These are phyloP conservation scores for Cinara cedri DNA, from an alignment of 2,888 invertebrate genomes.

Conservation along the genomic window DNA sequence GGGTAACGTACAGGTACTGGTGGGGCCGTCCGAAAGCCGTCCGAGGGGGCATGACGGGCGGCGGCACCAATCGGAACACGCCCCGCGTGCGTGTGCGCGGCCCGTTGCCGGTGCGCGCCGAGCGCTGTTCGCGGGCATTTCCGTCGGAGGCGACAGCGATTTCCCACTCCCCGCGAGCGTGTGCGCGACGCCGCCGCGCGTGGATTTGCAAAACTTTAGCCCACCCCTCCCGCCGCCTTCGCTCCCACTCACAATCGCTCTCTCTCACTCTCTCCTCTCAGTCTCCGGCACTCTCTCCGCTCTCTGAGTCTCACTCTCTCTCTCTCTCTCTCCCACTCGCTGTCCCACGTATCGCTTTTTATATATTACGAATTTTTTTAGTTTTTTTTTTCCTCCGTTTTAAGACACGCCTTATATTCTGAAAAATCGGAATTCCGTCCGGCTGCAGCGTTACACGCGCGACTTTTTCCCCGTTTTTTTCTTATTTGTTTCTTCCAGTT, in stretches of 20 bases:
- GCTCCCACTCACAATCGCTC: too few species aligned
- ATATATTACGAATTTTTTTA: not conserved
- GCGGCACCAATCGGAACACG: slow-evolving; percentile 60
- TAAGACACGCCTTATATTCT: slow-evolving; percentile 48
- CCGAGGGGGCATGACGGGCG: slow-evolving; percentile 61
- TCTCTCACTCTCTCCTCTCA: too few species aligned
- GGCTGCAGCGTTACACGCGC: not conserved
- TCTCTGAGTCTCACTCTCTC: too few species aligned
- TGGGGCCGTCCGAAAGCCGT: slow-evolving; percentile 61
- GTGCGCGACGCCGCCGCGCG: not conserved
- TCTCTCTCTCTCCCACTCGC: not conserved
- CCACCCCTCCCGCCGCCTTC: not conserved
- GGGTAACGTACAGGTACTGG: slow-evolving; percentile 40
- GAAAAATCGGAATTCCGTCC: slow-evolving; percentile 44
- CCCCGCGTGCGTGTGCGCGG: slow-evolving; percentile 60
- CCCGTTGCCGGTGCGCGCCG: slow-evolving; percentile 52
- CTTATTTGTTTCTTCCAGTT: slow-evolving; percentile 3
- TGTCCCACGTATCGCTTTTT: not conserved
- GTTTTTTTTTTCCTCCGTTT: not conserved
- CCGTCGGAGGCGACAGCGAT: slow-evolving; percentile 15
- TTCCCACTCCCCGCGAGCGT: not conserved
- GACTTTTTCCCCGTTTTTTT: too few species aligned
- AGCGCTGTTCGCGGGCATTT: slow-evolving; percentile 47
- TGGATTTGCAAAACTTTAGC: slow-evolving; percentile 51
- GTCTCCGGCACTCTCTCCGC: too few species aligned